Percentiles rank a stretch among this genome's conserved stretches.
These are phyloP conservation scores for Oncorhynchus keta DNA, from an alignment of 2,113 vertebrate species.

Conservation along the genomic window DNA sequence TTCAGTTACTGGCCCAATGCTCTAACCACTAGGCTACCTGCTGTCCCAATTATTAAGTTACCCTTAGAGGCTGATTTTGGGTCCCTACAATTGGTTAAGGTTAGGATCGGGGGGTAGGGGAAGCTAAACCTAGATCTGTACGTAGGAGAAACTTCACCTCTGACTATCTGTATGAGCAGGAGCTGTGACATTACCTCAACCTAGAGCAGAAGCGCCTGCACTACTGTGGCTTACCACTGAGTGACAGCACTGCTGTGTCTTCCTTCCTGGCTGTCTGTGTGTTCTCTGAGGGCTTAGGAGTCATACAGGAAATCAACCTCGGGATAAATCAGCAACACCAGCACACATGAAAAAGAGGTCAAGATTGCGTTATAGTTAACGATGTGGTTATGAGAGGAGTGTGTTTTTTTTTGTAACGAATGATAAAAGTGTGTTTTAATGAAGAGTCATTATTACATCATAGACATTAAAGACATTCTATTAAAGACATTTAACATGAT, in stretches of 20 bases:
- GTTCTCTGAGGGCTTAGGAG: constrained; percentile 9
- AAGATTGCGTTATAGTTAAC: constrained; percentile 74
- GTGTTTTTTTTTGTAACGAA: constrained; percentile 70
- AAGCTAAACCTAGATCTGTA: too few species aligned
- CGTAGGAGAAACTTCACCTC: too few species aligned
- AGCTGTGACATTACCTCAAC: not conserved
- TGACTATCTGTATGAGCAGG: not conserved
- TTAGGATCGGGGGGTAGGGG: too few species aligned
- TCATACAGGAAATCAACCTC: constrained; percentile 51
- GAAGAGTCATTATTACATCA: constrained; percentile 55
- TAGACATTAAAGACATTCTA: constrained; percentile 46
- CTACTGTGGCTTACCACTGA: constrained; percentile 74
- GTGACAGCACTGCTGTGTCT: constrained; percentile 87
- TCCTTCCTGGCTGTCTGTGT: constrained; percentile 22
- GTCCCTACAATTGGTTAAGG: too few species aligned
- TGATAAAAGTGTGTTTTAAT: constrained; percentile 73
- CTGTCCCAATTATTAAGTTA: too few species aligned
- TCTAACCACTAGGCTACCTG: too few species aligned
- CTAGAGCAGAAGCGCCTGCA: constrained; percentile 12
- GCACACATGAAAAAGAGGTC: constrained; percentile 66
- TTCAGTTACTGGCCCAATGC: too few species aligned
- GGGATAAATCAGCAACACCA: constrained; percentile 70
- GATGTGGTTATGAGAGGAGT: constrained; percentile 67
- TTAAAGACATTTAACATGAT: not conserved
- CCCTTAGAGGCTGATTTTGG: too few species aligned